Percentiles rank a stretch among this genome's conserved stretches.
These are phyloP conservation scores for Aegotheles bennettii DNA, from an alignment of 2,113 vertebrate genomes.

Conservation along the genomic window DNA sequence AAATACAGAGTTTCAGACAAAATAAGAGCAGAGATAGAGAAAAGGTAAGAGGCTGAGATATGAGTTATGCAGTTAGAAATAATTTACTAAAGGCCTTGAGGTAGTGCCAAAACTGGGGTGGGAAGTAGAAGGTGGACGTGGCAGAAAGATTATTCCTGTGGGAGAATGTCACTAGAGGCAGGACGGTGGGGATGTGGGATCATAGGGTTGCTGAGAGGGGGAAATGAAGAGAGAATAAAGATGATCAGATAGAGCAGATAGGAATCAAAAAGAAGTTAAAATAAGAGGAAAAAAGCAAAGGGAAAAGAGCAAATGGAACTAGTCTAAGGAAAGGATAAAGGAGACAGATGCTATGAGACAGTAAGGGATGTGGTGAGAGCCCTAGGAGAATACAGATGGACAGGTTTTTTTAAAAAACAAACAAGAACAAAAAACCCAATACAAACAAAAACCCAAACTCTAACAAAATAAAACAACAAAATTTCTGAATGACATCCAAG, in stretches of 20 bases:
- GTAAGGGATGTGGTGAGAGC: not conserved
- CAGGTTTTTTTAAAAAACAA: accelerated
- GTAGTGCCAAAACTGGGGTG: not conserved
- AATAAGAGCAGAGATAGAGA: not conserved
- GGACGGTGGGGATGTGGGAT: not conserved
- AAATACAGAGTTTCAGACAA: not conserved
- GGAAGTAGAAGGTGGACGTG: not conserved
- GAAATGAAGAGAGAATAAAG: not conserved
- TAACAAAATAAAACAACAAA: not conserved
- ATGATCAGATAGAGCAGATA: not conserved
- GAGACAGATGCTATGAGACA: not conserved
- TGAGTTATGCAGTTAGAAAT: not conserved
- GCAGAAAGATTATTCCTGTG: not conserved
- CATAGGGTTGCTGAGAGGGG: not conserved
- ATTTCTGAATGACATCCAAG: not conserved
- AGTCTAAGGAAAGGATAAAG: not conserved
- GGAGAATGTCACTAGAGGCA: not conserved
- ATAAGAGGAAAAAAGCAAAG: not conserved
- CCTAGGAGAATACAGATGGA: not conserved
- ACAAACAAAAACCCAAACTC: not conserved
- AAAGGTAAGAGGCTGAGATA: not conserved
- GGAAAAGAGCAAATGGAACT: not conserved
- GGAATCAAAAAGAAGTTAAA: not conserved
- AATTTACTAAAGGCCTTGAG: not conserved
- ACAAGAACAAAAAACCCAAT: not conserved